Conservation (phyloP, 2,113 vertebrate genomes). For the Platichthys stellatus region DNA sequence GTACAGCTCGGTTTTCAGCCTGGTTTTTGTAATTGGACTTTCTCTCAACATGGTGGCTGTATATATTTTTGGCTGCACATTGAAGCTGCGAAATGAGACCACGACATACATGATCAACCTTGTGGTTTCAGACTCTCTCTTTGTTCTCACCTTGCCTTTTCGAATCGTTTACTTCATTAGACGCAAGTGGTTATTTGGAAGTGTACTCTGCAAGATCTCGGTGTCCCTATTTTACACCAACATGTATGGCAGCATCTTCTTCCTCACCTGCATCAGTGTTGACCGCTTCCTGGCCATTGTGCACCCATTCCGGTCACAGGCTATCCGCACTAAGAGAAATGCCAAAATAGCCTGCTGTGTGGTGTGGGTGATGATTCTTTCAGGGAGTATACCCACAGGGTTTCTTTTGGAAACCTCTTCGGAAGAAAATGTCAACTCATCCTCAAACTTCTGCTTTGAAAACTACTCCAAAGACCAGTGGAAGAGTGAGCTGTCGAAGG, state of each 20-base stretch:
- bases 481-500: constrained; percentile 91
- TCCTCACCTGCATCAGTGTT: constrained; percentile 96
- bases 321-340: constrained; percentile 89
- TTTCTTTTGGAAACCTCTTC: constrained; percentile 86
- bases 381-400: constrained; percentile 89
- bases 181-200: constrained; percentile 91
- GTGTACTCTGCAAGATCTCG: constrained; percentile 91
- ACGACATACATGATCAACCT: constrained; percentile 99
- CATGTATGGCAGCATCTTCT: constrained; percentile 98
- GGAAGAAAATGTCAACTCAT: constrained; percentile 60
- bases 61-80: constrained; percentile 90
- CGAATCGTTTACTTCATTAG: constrained; percentile 92
- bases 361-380: constrained; percentile 92
- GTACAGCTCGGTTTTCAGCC: constrained; percentile 90
- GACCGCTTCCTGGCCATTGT: constrained; percentile 97
- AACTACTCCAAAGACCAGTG: constrained; percentile 93
- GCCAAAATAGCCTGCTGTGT: constrained; percentile 88
- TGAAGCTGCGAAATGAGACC: constrained; percentile 94
- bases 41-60: constrained; percentile 90
- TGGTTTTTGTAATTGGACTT: constrained; percentile 93
- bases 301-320: constrained; percentile 90
- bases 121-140: constrained; percentile 93
- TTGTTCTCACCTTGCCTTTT: constrained; percentile 95
- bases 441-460: constrained; percentile 87
- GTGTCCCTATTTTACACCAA: constrained; percentile 96